Evolutionary conservation across 2,888 invertebrate species (phyloP).

Genomic region (Yponomeuta sedellus): DNA sequence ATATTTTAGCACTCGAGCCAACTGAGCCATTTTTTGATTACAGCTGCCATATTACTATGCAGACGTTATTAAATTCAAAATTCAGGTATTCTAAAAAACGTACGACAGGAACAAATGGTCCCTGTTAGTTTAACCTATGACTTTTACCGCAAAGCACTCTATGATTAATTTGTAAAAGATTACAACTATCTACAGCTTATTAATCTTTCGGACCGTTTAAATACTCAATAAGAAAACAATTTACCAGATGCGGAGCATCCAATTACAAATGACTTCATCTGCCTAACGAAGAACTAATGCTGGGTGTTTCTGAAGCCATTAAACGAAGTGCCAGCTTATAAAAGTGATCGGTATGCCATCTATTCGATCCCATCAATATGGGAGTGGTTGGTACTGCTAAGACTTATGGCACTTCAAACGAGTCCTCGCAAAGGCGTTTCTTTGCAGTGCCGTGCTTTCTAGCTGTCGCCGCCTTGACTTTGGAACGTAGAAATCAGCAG

Average conservation of each 20-base stretch:
- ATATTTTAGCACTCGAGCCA: not conserved
- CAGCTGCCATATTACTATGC: not conserved
- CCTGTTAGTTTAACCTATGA: conserved; percentile 11
- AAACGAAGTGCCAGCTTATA: conserved; percentile 66
- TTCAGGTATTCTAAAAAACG: not conserved
- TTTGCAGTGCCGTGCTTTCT: conserved; percentile 8
- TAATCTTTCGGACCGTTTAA: conserved; percentile 36
- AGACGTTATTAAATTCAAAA: not conserved
- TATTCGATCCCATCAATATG: conserved; percentile 58
- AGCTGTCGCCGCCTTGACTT: conserved; percentile 14
- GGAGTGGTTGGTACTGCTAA: conserved; percentile 37
- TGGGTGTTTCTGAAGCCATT: conserved; percentile 64
- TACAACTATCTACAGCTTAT: conserved; percentile 27
- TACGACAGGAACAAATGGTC: conserved; percentile 3
- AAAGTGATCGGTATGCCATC: conserved; percentile 72
- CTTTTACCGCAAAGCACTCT: conserved; percentile 7
- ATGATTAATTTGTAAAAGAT: conserved; percentile 18
- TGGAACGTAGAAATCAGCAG: conserved; percentile 26
- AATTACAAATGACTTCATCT: conserved; percentile 37
- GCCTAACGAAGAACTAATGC: conserved; percentile 49
- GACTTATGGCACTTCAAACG: conserved; percentile 19
- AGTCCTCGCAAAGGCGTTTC: not conserved
- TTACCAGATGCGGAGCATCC: conserved; percentile 41
- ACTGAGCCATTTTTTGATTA: no score
- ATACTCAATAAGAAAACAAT: conserved; percentile 43